Base-by-base conservation (phyloP, 92 coral and sea anemone species). In the Scolanthus callimorphus region DNA sequence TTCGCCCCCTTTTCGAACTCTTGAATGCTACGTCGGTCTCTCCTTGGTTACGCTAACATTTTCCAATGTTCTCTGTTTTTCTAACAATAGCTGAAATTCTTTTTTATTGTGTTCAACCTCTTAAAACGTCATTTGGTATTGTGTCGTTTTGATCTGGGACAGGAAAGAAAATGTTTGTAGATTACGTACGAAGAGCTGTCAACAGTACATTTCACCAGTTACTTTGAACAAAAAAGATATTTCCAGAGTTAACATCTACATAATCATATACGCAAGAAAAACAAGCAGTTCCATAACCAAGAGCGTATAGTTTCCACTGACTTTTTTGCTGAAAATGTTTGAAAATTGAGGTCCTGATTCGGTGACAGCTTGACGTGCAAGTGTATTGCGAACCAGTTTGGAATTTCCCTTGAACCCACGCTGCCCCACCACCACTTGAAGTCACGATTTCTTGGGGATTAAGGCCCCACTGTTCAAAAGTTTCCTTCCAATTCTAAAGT, bases 401-500 rank as follows among this genome's bases (percentile, higher is more conserved):
- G 75, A 25, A 68, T 68, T 68, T 68, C 75, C 75, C 58, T 17
- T 66, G 8, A 4, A 21, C 30, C 75, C 75, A 56, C 75, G 65
- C 75, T 38, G n/a, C 52, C 22, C 12, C 52, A 4, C 17, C 11
- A 19, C 4, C 4, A 19, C 23, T 10, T 46, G 6, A 15, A 6
- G 19, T 46, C 52, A 46, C 52, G 52, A 46, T 46, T 46, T 46
- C 4, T 19, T 4, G 41, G 15, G 41, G 41, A 15, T 34, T 34
- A 6, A 15, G 41, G 6, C 4, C 57, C 65, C 57, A 46, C 44
- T 24, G 37, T 30, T 68, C 75, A 25, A 49, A 68, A 20, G 65
- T 68, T 68, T 55, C 75, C 75, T 68, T 55, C 75, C 75, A 68
- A 25, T 25, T 44, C 43, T 55, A 60, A 68, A 55, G 75, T 55